phyloP scores from a whole-genome alignment of 2,113 vertebrate species.

The Apodemus sylvaticus region DNA sequence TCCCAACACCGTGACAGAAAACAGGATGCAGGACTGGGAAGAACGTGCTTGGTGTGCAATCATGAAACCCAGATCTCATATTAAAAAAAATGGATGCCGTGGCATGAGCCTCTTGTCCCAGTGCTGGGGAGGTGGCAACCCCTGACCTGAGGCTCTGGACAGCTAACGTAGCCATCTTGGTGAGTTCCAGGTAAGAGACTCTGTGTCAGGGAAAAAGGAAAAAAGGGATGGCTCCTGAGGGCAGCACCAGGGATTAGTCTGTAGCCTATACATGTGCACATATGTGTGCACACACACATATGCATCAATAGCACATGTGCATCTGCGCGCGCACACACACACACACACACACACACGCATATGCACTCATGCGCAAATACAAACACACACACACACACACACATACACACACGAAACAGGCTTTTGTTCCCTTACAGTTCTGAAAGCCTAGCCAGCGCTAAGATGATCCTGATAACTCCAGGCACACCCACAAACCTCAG shows the following conservation, averaged over 20 bases:
- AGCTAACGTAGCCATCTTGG: neutral
- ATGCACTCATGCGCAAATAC: too few relatives aligned
- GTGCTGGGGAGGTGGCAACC: neutral
- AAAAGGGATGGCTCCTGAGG: neutral
- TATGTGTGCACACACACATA: neutral
- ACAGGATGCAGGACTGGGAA: too few relatives aligned
- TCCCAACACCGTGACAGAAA: neutral
- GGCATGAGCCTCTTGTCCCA: neutral
- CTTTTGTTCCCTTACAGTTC: neutral
- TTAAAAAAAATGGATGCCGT: neutral
- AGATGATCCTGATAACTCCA: neutral
- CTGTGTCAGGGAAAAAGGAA: rapidly evolving
- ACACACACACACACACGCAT: too few relatives aligned
- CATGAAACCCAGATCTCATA: neutral
- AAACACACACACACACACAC: too few relatives aligned
- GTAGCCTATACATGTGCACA: too few relatives aligned
- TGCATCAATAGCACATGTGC: neutral
- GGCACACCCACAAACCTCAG: neutral
- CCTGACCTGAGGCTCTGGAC: too few relatives aligned
- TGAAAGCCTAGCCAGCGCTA: neutral
- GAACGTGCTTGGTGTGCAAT: neutral
- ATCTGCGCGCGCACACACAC: neutral
- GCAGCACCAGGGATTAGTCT: too few relatives aligned
- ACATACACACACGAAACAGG: too few relatives aligned
- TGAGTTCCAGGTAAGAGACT: neutral